Conservation (phyloP, 2,888 invertebrate genomes). For the Lasioglossum malachurum region DNA sequence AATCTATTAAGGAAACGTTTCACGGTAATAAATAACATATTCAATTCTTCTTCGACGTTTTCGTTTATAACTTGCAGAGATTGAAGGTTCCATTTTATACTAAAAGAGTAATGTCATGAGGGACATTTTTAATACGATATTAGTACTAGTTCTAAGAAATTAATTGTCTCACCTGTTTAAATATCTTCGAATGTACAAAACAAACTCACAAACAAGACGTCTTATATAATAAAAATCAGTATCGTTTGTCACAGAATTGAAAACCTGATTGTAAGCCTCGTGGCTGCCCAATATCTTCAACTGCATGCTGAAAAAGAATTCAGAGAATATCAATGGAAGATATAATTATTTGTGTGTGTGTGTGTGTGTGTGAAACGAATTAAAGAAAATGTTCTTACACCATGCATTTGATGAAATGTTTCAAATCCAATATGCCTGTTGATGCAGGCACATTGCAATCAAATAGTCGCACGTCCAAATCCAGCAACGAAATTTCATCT, state of each 20-base stretch:
- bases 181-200: slow-evolving; percentile 75
- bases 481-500: slow-evolving; percentile 47
- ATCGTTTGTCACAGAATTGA: slow-evolving; percentile 35
- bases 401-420: slow-evolving; percentile 76
- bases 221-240: slow-evolving; percentile 73
- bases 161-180: slow-evolving; percentile 71
- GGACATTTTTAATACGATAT: neutral
- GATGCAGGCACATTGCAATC: slow-evolving; percentile 71
- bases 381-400: slow-evolving; percentile 70
- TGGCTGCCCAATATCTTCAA: slow-evolving; percentile 74
- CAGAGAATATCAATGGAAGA: neutral
- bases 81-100: slow-evolving; percentile 74
- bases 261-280: slow-evolving; percentile 64
- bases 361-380: neutral
- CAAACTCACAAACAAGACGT: slow-evolving; percentile 74
- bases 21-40: slow-evolving; percentile 73
- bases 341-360: too few relatives aligned
- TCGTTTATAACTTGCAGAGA: slow-evolving; percentile 67
- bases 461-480: slow-evolving; percentile 72
- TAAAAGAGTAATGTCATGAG: slow-evolving; percentile 11
- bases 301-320: slow-evolving; percentile 71
- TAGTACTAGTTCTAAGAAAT: neutral
- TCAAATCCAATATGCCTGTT: slow-evolving; percentile 74
- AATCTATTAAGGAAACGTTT: slow-evolving; percentile 77
- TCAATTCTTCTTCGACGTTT: slow-evolving; percentile 75